Percentiles rank a stretch among this genome's conserved stretches.
phyloP scores from a whole-genome alignment of 2,113 vertebrate species.

The Gnathonemus longibarbis region DNA sequence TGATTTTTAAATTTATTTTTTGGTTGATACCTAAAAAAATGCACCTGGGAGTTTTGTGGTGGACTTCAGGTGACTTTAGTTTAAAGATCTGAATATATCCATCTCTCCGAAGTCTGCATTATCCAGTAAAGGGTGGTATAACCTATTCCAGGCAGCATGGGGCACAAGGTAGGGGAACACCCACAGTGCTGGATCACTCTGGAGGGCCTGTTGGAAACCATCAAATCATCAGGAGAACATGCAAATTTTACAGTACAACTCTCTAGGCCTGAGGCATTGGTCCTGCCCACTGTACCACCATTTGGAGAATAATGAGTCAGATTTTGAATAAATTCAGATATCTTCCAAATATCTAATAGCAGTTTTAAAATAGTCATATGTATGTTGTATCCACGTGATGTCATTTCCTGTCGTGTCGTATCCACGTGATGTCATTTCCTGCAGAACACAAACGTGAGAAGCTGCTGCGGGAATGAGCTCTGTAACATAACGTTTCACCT shows the following conservation, averaged over 20 bases:
- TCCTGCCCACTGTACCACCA: neutral
- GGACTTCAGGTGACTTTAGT: neutral
- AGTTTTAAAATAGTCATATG: neutral
- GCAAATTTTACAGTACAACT: neutral
- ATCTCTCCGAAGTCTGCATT: neutral
- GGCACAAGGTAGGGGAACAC: neutral
- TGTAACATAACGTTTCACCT: neutral
- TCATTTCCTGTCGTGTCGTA: neutral
- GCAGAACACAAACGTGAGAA: neutral
- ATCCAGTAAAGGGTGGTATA: neutral
- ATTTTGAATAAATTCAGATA: neutral
- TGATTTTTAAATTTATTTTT: neutral
- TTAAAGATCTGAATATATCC: neutral
- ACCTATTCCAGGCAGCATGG: neutral
- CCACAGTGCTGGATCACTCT: neutral
- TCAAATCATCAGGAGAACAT: neutral
- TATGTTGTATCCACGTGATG: neutral
- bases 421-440: neutral
- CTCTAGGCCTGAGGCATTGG: neutral
- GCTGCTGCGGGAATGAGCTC: neutral
- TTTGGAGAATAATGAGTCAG: neutral
- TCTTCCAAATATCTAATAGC: neutral
- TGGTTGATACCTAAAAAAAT: neutral
- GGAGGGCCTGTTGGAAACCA: neutral
- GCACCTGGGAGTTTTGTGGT: neutral